These are phyloP conservation scores for Varanus salvator DNA, from an alignment of 2,113 vertebrate species.

Conservation along the genomic window DNA sequence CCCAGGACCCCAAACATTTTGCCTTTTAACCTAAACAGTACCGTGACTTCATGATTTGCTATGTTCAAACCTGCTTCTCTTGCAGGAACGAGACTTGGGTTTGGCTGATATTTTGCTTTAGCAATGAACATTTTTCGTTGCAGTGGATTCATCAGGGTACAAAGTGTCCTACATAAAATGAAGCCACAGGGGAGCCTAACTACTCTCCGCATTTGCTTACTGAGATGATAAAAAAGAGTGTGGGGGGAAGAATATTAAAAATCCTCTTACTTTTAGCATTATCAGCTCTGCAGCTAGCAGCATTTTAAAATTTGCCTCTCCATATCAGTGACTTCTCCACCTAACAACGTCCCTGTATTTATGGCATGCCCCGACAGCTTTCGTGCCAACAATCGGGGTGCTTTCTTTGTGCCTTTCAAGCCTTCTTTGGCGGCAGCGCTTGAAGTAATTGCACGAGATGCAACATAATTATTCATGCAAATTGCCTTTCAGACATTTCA, in stretches of 20 bases:
- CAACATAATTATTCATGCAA: constrained; percentile 65
- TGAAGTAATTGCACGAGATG: constrained; percentile 62
- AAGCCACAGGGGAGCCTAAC: constrained; percentile 36
- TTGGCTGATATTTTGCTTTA: constrained; percentile 53
- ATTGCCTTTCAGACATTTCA: constrained; percentile 46
- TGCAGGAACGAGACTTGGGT: constrained; percentile 35
- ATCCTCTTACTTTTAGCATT: constrained; percentile 21
- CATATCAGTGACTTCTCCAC: constrained; percentile 39
- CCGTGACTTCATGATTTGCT: constrained; percentile 48
- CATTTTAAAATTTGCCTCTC: constrained; percentile 42
- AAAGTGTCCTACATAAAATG: constrained; percentile 61
- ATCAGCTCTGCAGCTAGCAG: constrained; percentile 19
- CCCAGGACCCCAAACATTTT: not conserved
- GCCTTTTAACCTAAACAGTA: constrained; percentile 47
- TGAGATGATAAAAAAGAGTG: constrained; percentile 24
- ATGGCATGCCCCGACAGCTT: constrained; percentile 54
- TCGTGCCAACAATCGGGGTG: constrained; percentile 41
- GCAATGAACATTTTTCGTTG: constrained; percentile 39
- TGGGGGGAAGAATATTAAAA: not conserved
- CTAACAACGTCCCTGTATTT: constrained; percentile 29
- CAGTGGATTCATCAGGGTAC: constrained; percentile 58
- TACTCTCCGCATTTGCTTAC: constrained; percentile 36
- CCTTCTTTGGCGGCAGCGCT: not conserved
- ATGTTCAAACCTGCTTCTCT: constrained; percentile 56
- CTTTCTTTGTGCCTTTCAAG: constrained; percentile 37